A percentile compares a stretch with the other conserved stretches of the same genome.
These are phyloP conservation scores for Beroe forskalii DNA, from an alignment of 37 sponge, comb jelly and placozoan genomes.

Conservation along the genomic window DNA sequence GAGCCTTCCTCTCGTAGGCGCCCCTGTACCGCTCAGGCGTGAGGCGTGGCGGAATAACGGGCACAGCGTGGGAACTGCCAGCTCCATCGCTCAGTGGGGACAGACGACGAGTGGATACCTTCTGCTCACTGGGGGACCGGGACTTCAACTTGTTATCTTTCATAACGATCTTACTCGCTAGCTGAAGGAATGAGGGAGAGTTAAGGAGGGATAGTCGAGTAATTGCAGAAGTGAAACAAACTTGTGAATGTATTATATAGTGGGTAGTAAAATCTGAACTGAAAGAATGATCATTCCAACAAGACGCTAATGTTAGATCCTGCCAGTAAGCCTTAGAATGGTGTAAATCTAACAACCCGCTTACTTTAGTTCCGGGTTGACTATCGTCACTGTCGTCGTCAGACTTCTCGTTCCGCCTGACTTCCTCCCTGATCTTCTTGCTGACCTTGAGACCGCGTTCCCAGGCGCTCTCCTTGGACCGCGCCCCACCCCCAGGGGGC, in stretches of 20 bases:
- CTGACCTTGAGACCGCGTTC: conserved; percentile 57
- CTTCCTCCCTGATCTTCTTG: conserved; percentile 51
- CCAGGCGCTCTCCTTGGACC: conserved; percentile 59
- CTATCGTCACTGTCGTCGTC: conserved; percentile 59
- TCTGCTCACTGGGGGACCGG: background rate
- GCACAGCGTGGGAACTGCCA: background rate
- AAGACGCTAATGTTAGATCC: too few species aligned
- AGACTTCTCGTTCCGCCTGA: conserved; percentile 32
- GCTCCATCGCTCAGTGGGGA: conserved; percentile 35
- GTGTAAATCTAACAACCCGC: background rate
- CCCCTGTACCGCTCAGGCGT: conserved; percentile 58
- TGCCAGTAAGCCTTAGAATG: too few species aligned
- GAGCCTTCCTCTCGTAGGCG: conserved; percentile 14
- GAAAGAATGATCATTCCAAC: too few species aligned
- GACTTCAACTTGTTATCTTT: background rate
- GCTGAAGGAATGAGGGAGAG: conserved; percentile 17
- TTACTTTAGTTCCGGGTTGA: conserved; percentile 37
- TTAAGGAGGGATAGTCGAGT: too few species aligned
- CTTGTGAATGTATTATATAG: too few species aligned
- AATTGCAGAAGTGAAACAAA: too few species aligned
- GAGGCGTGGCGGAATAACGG: background rate
- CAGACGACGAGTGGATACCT: background rate
- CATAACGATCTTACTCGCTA: conserved; percentile 48
- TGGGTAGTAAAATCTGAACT: too few species aligned
- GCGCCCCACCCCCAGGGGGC: background rate